Percentiles rank a stretch among this genome's conserved stretches.
Evolutionary conservation across 2,113 vertebrate genomes (phyloP).

Genomic region (Pogona vitticeps): DNA sequence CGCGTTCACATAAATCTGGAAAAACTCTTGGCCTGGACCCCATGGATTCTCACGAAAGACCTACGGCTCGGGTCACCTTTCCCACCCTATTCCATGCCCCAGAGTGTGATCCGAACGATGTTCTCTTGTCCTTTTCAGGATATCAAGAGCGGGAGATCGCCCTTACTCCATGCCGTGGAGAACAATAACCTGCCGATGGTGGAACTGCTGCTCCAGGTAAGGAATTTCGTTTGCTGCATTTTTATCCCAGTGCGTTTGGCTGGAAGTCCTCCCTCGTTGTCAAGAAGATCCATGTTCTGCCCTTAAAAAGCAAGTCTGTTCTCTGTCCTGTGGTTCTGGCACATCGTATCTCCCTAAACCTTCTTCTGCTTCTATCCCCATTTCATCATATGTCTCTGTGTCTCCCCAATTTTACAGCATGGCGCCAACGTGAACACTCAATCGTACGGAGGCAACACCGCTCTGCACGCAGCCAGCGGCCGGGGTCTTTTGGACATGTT

Average conservation of each 20-base stretch:
- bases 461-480: conserved; percentile 86
- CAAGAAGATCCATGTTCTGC: background rate
- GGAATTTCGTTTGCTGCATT: background rate
- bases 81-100: too few species aligned
- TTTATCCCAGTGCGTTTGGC: too few species aligned
- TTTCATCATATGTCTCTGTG: background rate
- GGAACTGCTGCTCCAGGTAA: conserved; percentile 86
- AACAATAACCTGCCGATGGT: conserved; percentile 83
- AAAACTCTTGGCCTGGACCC: background rate
- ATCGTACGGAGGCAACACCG: conserved; percentile 89
- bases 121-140: conserved; percentile 71
- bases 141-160: conserved; percentile 88
- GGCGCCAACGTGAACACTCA: conserved; percentile 88
- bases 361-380: too few species aligned
- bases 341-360: background rate
- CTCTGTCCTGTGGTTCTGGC: background rate
- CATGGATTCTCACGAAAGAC: background rate
- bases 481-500: conserved; percentile 84
- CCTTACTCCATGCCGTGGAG: conserved; percentile 88
- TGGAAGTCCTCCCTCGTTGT: background rate
- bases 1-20: too few species aligned
- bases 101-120: background rate
- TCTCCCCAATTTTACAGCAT: conserved; percentile 66
- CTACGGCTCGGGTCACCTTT: background rate
- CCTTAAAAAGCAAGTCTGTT: background rate